Evolutionary conservation across 1,140 invertebrate genomes (phyloP).

Genomic region (Zaprionus africanus): DNA sequence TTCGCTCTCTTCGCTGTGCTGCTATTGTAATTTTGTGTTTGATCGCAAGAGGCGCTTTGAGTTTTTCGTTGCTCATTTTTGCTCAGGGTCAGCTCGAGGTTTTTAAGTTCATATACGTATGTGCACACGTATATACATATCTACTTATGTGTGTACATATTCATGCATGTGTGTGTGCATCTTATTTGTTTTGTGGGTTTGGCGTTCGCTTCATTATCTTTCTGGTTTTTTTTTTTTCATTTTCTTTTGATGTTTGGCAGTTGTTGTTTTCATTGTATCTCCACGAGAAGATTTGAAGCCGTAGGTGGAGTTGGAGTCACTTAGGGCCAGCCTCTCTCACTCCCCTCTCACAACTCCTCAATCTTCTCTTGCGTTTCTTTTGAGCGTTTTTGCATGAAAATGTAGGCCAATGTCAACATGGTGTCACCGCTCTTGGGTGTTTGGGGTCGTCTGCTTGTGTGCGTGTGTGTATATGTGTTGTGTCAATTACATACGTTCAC

Average conservation of each 20-base stretch:
- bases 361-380: slow-evolving; percentile 31
- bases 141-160: slow-evolving; percentile 21
- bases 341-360: slow-evolving; percentile 30
- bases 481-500: slow-evolving; percentile 47
- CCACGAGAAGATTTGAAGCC: slow-evolving; percentile 34
- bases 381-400: slow-evolving; percentile 70
- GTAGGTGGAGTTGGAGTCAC: slow-evolving; percentile 47
- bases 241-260: slow-evolving; percentile 35
- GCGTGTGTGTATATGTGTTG: slow-evolving; percentile 41
- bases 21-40: slow-evolving; percentile 55
- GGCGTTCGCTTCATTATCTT: slow-evolving; percentile 48
- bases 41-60: slow-evolving; percentile 44
- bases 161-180: slow-evolving; percentile 8
- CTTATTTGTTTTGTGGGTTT: slow-evolving; percentile 45
- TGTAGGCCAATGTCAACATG: slow-evolving; percentile 80
- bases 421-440: slow-evolving; percentile 73
- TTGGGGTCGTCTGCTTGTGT: slow-evolving; percentile 71
- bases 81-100: slow-evolving; percentile 77
- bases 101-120: slow-evolving; percentile 49
- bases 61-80: slow-evolving; percentile 54
- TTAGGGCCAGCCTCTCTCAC: slow-evolving; percentile 35
- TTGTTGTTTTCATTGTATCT: slow-evolving; percentile 32
- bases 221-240: slow-evolving; percentile 22
- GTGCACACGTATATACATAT: slow-evolving; percentile 9
- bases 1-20: slow-evolving; percentile 16